Base-by-base conservation (phyloP, 2,888 invertebrate genomes). In the Chaitophorus viminalis region DNA sequence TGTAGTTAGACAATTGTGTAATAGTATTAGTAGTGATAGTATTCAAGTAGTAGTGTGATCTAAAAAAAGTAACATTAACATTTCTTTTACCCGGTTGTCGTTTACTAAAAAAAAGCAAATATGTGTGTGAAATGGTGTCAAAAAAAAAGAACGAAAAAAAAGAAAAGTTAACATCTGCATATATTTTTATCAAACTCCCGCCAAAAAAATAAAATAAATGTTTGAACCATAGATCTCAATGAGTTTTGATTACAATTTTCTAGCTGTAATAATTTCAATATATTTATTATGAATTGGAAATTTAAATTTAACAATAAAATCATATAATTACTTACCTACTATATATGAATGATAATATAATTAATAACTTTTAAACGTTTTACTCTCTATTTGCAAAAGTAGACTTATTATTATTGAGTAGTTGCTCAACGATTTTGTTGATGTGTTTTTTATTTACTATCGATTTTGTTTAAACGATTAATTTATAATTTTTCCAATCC, bases 21-120 rank as follows among this genome's bases (percentile, higher is more conserved):
- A 21, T 54, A 54, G 54, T 54, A 9, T 5, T 72, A 72, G 36
- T 72, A 72, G 29, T 72, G 18, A 18, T 46, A 14, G 25, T 74
- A 21, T 60, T 60, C 60, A 5, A 21, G 60, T 25, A 60, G 60
- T 60, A 60, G 21, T 39, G n/a, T 39, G 75, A 75, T 75, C 25
- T n/a, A 75, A 75, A 75, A 75, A 46, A 75, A 75, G 21, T 75
- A n/a, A n/a, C 39, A 75, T 46, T 21, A 75, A n/a, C 25, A n/a
- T 39, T 39, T 75, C 6, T 75, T 46, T 75, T 39, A n/a, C n/a
- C 39, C 8, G 39, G 11, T 75, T 46, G 11, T n/a, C 39, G 25
- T 33, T 36, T 25, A 25, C 21, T n/a, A 9, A 18, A 33, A 36
- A 33, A 74, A 36, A 74, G 36, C 39, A 75, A 25, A 46, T n/a